Evolutionary conservation across 2,888 invertebrate species (phyloP), one percentile per base, ranked within the genome.

Genomic region (Anorthoa munda): DNA sequence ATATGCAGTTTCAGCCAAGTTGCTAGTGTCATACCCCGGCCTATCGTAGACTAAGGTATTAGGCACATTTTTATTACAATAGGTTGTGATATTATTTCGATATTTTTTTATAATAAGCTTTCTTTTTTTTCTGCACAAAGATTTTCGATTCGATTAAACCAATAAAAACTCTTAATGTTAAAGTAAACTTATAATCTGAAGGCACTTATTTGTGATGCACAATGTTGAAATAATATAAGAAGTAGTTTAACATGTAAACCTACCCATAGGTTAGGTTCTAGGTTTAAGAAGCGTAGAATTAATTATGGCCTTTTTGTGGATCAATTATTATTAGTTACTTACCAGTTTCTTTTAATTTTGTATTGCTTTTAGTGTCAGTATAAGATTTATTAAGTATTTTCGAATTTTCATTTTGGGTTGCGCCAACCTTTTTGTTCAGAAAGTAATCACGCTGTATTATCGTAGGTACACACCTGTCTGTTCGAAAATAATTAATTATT

Each of bases 121-220:
- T 63, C 4, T 17, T 73, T 69, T 81, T 60, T 64, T 59, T 69
- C 31, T 71, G 84, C 84, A 83, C 83, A 84, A 84, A 79, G 15
- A 66, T 55, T 68, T 50, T 13, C 9, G 71, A 64, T 18, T 55
- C 12, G 21, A 50, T 2, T 4, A 53, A 67, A 13, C 7, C 21
- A 72, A 45, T 63, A 72, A 48, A 50, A 72, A 61, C 50, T 66
- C 74, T 72, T 12, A 56, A 64, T 51, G 72, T 80, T 81, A 61
- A 55, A 45, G 15, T 68, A 50, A 61, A 75, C 68, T 55, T 69
- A 73, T 81, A 83, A 85, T 81, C 82, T 70, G 70, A 85, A 66
- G 75, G 88, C 90, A 91, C 90, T 81, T 91, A 85, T 90, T 91
- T 91, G 88, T 90, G 84, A 87, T 87, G 90, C 90, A 91, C 90